These are phyloP conservation scores for Gibbula magus DNA, from an alignment of 2,888 invertebrate genomes.

Conservation along the genomic window DNA sequence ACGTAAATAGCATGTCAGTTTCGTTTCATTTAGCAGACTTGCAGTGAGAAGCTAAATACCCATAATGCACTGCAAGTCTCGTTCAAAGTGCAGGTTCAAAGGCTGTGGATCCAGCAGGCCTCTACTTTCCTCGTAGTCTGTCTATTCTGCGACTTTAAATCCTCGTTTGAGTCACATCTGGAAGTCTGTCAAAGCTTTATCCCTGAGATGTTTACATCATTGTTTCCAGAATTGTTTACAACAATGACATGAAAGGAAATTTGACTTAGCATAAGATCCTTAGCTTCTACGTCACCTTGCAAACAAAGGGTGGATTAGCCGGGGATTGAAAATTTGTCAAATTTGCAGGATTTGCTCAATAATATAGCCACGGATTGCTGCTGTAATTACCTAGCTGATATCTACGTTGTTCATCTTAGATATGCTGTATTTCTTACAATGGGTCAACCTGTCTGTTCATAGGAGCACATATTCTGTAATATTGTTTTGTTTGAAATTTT, in stretches of 20 bases:
- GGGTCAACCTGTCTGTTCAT: no score
- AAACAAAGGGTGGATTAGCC: not conserved
- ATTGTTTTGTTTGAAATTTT: no score
- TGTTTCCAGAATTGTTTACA: not conserved
- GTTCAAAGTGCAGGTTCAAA: no score
- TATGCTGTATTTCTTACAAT: no score
- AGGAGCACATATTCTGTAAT: no score
- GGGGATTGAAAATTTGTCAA: not conserved
- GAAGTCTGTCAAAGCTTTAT: not conserved
- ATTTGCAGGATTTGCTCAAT: not conserved
- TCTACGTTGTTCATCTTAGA: no score
- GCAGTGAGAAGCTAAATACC: no score
- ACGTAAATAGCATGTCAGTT: not conserved
- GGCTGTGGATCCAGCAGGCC: no score
- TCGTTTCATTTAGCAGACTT: not conserved
- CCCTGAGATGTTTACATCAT: not conserved
- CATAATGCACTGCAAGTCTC: no score
- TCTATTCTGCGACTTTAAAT: not conserved
- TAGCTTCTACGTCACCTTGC: not conserved
- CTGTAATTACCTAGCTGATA: not conserved
- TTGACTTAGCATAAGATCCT: not conserved
- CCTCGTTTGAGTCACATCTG: not conserved
- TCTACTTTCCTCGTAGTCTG: no score
- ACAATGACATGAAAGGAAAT: constrained; percentile 7
- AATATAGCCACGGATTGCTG: not conserved